Evolutionary conservation across 2,888 invertebrate species (phyloP).

Genomic region (Ecliptopera silaceata): DNA sequence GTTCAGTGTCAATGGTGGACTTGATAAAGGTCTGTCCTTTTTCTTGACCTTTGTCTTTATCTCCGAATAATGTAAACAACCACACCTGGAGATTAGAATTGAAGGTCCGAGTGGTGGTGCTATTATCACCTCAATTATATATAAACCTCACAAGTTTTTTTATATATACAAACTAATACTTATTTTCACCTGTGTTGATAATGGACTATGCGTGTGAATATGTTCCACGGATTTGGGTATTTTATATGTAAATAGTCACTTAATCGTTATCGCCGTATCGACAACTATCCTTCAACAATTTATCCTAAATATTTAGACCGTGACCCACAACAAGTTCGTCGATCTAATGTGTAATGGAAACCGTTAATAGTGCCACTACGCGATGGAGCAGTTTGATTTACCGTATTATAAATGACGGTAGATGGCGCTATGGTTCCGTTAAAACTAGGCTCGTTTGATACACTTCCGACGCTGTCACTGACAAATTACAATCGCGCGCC

Average conservation of each 20-base stretch:
- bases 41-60: slow-evolving; percentile 7
- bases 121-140: too few relatives aligned
- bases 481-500: slow-evolving; percentile 72
- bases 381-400: slow-evolving; percentile 37
- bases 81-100: background rate
- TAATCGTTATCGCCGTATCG: slow-evolving; percentile 7
- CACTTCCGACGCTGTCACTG: slow-evolving; percentile 78
- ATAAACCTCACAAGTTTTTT: too few relatives aligned
- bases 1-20: slow-evolving; percentile 1
- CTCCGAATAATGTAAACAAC: background rate
- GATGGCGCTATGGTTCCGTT: slow-evolving; percentile 52
- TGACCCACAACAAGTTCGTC: slow-evolving; percentile 25
- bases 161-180: too few relatives aligned
- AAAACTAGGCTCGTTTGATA: slow-evolving; percentile 62
- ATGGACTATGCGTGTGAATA: too few relatives aligned
- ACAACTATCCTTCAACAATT: background rate
- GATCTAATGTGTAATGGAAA: slow-evolving; percentile 26
- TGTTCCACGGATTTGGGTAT: background rate
- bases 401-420: slow-evolving; percentile 33
- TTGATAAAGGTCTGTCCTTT: slow-evolving; percentile 10
- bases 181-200: too few relatives aligned
- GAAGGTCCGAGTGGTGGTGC: too few relatives aligned
- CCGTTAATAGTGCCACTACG: slow-evolving; percentile 33
- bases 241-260: slow-evolving; percentile 1
- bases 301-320: background rate